Evolutionary conservation across 2,888 invertebrate species (phyloP).

Genomic region (Agonopterix heracliana): DNA sequence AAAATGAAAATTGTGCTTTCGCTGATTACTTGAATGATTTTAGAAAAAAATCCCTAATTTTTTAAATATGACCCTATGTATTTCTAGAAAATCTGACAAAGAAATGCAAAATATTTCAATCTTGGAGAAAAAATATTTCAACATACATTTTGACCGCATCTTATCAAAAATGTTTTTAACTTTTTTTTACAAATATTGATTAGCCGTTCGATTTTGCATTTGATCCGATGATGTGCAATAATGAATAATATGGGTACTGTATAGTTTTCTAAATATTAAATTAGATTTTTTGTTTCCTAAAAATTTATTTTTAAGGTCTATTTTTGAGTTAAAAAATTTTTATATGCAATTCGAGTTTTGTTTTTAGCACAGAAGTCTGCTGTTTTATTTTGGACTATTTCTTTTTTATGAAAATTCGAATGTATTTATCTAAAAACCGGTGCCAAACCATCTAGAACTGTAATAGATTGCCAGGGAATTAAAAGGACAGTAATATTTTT

Average conservation of each 20-base stretch:
- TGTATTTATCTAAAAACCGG: slow-evolving; percentile 4
- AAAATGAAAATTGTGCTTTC: slow-evolving; percentile 9
- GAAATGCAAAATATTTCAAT: background rate
- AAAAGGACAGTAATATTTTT: slow-evolving; percentile 29
- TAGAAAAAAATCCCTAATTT: slow-evolving; percentile 9
- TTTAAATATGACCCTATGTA: background rate
- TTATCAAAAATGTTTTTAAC: background rate
- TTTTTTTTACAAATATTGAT: slow-evolving; percentile 18
- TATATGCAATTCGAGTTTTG: slow-evolving; percentile 41
- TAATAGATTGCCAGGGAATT: slow-evolving; percentile 9
- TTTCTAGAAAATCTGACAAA: slow-evolving; percentile 3
- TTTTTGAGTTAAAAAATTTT: slow-evolving; percentile 39
- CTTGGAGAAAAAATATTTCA: background rate
- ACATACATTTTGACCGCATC: background rate
- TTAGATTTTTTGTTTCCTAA: slow-evolving; percentile 44
- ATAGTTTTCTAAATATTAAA: slow-evolving; percentile 43
- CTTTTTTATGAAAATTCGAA: slow-evolving; percentile 14
- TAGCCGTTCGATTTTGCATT: slow-evolving; percentile 60
- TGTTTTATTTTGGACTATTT: slow-evolving; percentile 16
- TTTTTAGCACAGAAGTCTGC: slow-evolving; percentile 21
- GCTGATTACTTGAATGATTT: slow-evolving; percentile 22
- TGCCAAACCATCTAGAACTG: slow-evolving; percentile 14
- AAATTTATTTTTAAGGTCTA: slow-evolving; percentile 46
- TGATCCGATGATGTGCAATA: slow-evolving; percentile 57
- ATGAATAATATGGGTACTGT: slow-evolving; percentile 53